phyloP scores from a whole-genome alignment of 1,140 invertebrate species.

The Euwallacea fornicatus region DNA sequence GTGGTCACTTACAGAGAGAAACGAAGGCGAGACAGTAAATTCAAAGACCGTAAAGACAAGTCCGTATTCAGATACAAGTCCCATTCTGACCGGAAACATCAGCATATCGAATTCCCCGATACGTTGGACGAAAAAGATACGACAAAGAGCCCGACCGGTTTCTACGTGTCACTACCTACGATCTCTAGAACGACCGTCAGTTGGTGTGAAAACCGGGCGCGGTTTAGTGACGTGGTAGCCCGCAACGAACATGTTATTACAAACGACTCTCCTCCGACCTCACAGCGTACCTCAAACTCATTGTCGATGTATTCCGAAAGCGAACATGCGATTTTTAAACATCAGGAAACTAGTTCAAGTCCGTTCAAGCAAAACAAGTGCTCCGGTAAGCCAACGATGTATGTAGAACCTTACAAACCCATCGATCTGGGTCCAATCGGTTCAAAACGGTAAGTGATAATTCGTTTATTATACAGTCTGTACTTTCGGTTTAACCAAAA shows the following conservation, averaged over 20 bases:
- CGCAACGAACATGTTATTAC: conserved; percentile 42
- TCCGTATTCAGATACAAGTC: conserved; percentile 29
- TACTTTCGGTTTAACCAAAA: too few relatives aligned
- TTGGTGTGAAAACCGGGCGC: conserved; percentile 60
- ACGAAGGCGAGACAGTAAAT: conserved; percentile 27
- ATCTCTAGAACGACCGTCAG: conserved; percentile 45
- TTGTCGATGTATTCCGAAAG: conserved; percentile 8
- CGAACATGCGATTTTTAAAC: conserved; percentile 7
- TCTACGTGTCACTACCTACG: conserved; percentile 30
- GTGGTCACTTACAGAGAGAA: conserved; percentile 15
- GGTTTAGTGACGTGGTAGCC: conserved; percentile 56
- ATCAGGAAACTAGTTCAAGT: conserved; percentile 19
- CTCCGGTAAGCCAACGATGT: conserved; percentile 47
- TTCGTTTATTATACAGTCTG: too few relatives aligned
- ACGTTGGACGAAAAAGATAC: conserved; percentile 14
- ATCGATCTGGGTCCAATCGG: conserved; percentile 51
- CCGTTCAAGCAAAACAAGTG: conserved; percentile 30
- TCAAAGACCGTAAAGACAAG: conserved; percentile 52
- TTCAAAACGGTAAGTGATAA: conserved; percentile 34
- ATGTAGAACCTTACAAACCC: conserved; percentile 51
- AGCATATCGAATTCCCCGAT: conserved; percentile 11
- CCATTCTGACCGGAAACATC: conserved; percentile 21
- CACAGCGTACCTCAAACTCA: conserved; percentile 14
- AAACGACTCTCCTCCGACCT: conserved; percentile 14
- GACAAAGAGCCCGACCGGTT: conserved; percentile 20